Evolutionary conservation across 2,797 vertebrate species (phyloP), one percentile per base, ranked within the genome.

Genomic region (Mus spretus): DNA sequence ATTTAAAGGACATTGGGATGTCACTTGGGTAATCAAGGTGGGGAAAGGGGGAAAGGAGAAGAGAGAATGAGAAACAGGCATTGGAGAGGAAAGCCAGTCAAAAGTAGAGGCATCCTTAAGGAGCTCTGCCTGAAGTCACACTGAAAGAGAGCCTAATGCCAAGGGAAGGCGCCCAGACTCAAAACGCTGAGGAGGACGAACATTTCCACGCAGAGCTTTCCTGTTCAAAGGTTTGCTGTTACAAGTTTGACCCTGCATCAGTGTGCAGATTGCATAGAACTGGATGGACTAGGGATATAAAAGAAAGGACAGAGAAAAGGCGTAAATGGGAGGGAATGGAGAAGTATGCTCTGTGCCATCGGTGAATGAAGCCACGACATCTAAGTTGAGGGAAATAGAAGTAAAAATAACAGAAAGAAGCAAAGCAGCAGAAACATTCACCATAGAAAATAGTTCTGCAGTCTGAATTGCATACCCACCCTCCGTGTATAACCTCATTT

Each of bases 361-460:
- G 31, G 59, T 57, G 83, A 86, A 70, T n/a, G 53, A 94, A 96
- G 44, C 24, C 14, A 63, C 22, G 26, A 40, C 40, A 83, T 88
- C 40, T 72, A 92, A 79, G 31, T 44, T 65, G 61, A 90, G n/a
- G 47, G 90, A 84, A 40, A 86, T 61, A 40, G 34, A 53, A 70
- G 67, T 44, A 83, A 83, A 83, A 81, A 40, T 8, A 26, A 86
- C 44, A n/a, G 63, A 53, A 61, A 93, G 72, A 85, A 93, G 44
- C 17, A 31, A 89, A 79, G 65, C 24, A 86, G 10, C 14, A 78
- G 47, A 78, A 77, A 22, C 40, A 9, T 67, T 53, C 47, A 77
- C 50, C 81, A 34, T 55, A 67, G 75, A 34, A 85, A n/a, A 70
- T 10, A 77, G 13, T 53, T 72, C 84, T 77, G n/a, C 67, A 34